Evolutionary conservation across 2,797 vertebrate species (phyloP).

Genomic region (Rhabdomys pumilio): DNA sequence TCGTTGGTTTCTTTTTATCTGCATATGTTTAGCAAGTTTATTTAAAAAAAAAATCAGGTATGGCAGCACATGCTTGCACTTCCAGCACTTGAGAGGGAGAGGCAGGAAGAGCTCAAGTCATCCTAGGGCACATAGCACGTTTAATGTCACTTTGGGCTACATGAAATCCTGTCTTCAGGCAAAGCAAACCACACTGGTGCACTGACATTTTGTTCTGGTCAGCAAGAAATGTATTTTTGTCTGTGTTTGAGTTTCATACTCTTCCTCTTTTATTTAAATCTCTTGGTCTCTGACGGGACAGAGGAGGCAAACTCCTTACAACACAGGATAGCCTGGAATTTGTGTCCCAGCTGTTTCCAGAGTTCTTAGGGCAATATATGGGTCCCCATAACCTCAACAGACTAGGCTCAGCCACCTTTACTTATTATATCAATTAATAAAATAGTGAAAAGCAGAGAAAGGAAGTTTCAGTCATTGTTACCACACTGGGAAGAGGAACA

Average conservation of each 20-base stretch:
- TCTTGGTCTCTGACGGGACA: background rate
- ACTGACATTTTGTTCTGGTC: background rate
- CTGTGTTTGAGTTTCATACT: background rate
- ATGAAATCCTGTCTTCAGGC: background rate
- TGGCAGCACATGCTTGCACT: background rate
- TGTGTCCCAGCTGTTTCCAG: background rate
- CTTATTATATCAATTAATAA: background rate
- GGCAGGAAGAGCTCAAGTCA: background rate
- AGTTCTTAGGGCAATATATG: background rate
- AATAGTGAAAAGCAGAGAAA: background rate
- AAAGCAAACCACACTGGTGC: background rate
- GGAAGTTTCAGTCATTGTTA: no score
- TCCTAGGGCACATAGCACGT: background rate
- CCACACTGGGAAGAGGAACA: background rate
- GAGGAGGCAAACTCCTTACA: background rate
- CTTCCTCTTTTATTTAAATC: background rate
- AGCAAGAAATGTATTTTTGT: background rate
- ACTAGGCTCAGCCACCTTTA: background rate
- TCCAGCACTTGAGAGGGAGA: background rate
- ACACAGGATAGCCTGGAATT: background rate
- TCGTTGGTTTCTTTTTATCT: background rate
- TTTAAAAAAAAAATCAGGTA: background rate
- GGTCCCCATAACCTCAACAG: background rate
- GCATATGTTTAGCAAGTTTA: background rate
- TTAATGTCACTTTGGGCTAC: background rate